Conservation (phyloP, 2,797 vertebrate genomes). For the Hyperoplus immaculatus region DNA sequence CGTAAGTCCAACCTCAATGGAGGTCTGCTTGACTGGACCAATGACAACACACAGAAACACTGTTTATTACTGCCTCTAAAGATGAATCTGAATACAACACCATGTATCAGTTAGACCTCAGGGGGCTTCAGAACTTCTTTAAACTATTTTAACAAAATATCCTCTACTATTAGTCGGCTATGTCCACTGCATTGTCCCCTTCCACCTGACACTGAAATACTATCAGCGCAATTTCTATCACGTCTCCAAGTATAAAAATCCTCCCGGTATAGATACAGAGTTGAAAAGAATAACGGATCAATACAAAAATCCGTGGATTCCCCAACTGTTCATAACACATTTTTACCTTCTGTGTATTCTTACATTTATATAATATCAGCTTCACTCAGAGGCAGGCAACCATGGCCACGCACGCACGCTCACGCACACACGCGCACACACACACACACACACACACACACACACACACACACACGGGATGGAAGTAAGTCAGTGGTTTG, state of each 20-base stretch:
- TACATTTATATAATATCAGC: constrained; percentile 7
- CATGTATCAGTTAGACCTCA: neutral
- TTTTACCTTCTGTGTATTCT: neutral
- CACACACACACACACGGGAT: constrained; percentile 1
- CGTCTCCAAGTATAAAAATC: neutral
- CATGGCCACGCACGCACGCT: neutral
- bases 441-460: constrained; percentile 12
- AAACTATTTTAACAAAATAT: neutral
- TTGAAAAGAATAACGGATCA: neutral
- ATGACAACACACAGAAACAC: neutral
- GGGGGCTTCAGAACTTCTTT: neutral
- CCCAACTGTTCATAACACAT: neutral
- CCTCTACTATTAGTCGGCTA: neutral
- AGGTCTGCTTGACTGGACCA: neutral
- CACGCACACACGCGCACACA: constrained; percentile 4
- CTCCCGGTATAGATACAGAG: neutral
- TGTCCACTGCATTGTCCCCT: neutral
- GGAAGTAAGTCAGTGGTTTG: constrained; percentile 31
- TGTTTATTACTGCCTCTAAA: neutral
- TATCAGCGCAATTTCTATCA: neutral
- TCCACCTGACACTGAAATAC: neutral
- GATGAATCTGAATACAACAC: neutral
- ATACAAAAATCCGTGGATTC: neutral
- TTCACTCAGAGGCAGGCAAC: constrained; percentile 3
- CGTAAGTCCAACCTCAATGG: neutral